Conservation (phyloP, 2,888 invertebrate genomes). For the Oxytorus armatus region DNA sequence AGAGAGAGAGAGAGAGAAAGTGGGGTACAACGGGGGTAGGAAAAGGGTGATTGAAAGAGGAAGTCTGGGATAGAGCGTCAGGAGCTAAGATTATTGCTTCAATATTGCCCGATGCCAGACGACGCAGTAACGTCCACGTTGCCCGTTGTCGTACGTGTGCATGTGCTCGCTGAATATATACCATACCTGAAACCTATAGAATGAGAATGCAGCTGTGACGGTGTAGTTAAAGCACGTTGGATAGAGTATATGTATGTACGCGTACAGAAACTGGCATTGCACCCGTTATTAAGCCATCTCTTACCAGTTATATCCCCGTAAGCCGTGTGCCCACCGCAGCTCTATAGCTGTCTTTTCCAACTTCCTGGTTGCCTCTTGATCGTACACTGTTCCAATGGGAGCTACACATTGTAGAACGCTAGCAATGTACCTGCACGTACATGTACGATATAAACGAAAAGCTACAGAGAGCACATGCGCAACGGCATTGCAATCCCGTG, state of each 20-base stretch:
- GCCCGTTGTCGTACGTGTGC: conserved; percentile 65
- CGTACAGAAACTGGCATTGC: conserved; percentile 74
- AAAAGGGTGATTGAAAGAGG: conserved; percentile 52
- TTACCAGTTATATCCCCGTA: conserved; percentile 79
- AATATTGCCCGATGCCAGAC: conserved; percentile 81
- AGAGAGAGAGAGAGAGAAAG: conserved; percentile 60
- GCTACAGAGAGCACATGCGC: conserved; percentile 25
- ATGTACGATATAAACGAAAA: neutral
- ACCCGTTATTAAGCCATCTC: conserved; percentile 82
- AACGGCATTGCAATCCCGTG: conserved; percentile 37
- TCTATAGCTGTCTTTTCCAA: conserved; percentile 54
- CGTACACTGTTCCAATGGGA: conserved; percentile 18
- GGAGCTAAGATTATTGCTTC: conserved; percentile 82
- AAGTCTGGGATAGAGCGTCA: conserved; percentile 61
- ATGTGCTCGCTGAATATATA: conserved; percentile 49
- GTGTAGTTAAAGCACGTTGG: conserved; percentile 42
- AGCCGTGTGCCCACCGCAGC: conserved; percentile 69
- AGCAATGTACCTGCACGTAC: conserved; percentile 21
- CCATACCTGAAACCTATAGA: conserved; percentile 23
- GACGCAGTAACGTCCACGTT: conserved; percentile 77
- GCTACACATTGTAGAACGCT: conserved; percentile 27
- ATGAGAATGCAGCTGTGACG: conserved; percentile 61
- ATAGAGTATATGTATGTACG: conserved; percentile 64
- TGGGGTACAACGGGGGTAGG: conserved; percentile 7
- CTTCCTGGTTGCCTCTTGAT: conserved; percentile 47